Evolutionary conservation across 2,888 invertebrate species (phyloP).

Genomic region (Phrixothrix hirtus): DNA sequence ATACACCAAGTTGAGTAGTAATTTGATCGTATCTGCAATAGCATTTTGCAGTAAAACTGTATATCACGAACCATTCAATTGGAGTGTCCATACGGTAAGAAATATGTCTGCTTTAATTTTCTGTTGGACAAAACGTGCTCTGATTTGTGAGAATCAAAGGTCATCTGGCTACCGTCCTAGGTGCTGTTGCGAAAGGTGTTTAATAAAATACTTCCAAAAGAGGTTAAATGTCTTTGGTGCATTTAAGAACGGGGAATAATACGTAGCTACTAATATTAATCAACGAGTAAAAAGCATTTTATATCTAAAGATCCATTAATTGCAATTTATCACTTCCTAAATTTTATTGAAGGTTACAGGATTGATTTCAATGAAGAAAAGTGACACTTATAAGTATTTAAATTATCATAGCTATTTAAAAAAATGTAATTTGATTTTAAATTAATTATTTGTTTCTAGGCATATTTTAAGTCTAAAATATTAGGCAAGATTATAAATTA

Average conservation of each 20-base stretch:
- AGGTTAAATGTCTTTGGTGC: slow-evolving; percentile 14
- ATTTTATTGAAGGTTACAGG: too few relatives aligned
- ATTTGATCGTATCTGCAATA: slow-evolving; percentile 18
- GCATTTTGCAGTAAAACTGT: slow-evolving; percentile 19
- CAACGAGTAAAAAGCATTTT: too few relatives aligned
- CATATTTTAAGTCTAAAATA: too few relatives aligned
- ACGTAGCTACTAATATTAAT: too few relatives aligned
- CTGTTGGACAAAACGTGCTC: slow-evolving; percentile 47
- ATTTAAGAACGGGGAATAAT: too few relatives aligned
- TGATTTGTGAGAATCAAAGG: slow-evolving; percentile 50
- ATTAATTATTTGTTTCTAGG: too few relatives aligned
- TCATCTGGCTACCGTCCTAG: slow-evolving; percentile 52
- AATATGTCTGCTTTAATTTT: slow-evolving; percentile 53
- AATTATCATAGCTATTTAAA: not conserved
- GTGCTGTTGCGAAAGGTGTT: slow-evolving; percentile 32
- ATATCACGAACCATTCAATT: slow-evolving; percentile 43
- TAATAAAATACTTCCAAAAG: slow-evolving; percentile 19
- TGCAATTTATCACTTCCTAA: too few relatives aligned
- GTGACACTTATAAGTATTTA: not conserved
- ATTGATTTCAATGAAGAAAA: not conserved
- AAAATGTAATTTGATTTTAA: too few relatives aligned
- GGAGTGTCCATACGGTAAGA: slow-evolving; percentile 47
- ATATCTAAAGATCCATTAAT: too few relatives aligned
- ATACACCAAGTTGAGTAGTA: slow-evolving; percentile 11
- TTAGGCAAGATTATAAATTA: too few relatives aligned